Evolutionary conservation across 1,140 invertebrate species (phyloP), one percentile per base, ranked within the genome.

Genomic region (Panagrolaimus sp.): DNA sequence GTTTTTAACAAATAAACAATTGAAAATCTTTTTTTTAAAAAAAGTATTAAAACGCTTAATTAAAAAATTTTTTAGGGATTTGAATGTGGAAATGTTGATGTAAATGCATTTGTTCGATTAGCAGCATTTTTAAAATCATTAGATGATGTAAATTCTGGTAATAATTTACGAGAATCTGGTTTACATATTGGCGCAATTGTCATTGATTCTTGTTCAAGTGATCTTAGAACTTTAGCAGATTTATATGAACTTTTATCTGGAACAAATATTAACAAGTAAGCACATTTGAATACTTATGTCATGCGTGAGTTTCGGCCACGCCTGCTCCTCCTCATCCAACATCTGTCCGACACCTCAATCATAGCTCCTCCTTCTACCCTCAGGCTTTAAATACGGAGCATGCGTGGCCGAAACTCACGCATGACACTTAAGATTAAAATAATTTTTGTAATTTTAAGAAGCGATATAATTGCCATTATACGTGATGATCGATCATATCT

Each of bases 191-290:
- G 77, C 23, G 77, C 73, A 20, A 67, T 78, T n/a, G 69, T 78
- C 23, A 65, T 78, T 5, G 77, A 78, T 68, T 78, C 66, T 25
- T 78, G 77, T 57, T 71, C 77, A 11, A 68, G 66, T n/a, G 77
- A 78, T 63, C 62, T 78, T 4, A 45, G 77, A 42, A 74, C 77
- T 3, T 69, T 78, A 23, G 77, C 77, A 42, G 74, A 78, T 67
- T 67, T 78, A 8, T 78, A 79, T 63, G 77, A 78, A 68, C 74
- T 78, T 20, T 66, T 78, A 31, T 73, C 77, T 8, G 77, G 77
- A 23, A 78, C 77, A 8, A 77, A 78, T 48, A 78, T 78, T 51
- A 62, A 79, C 42, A 78, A 78, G 74, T 75, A 61, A 48, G 63
- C 1, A 38, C 1, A 57, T 47, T 46, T 31, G 45, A 47, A 16